These are phyloP conservation scores for Margaritifera margaritifera DNA, from an alignment of 2,888 invertebrate genomes.

Conservation along the genomic window DNA sequence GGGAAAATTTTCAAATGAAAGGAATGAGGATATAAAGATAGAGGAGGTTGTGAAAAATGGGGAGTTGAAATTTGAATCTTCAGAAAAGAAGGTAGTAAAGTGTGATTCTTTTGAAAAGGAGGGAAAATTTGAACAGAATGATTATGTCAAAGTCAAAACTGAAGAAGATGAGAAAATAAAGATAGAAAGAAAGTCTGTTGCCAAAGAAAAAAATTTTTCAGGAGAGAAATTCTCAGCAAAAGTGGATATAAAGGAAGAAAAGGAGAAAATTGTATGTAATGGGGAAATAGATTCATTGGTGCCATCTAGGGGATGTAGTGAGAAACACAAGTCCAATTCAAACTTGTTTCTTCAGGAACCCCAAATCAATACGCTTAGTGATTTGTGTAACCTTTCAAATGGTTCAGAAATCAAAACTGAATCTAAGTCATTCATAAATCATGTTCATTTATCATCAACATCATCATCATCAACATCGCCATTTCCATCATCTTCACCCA, in stretches of 20 bases:
- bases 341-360: conserved; percentile 48
- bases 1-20: conserved; percentile 5
- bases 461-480: conserved; percentile 19
- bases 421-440: conserved; percentile 9
- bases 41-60: conserved; percentile 12
- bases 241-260: conserved; percentile 1
- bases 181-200: neutral
- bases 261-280: conserved; percentile 5
- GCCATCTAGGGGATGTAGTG: conserved; percentile 17
- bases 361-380: conserved; percentile 45
- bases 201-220: neutral
- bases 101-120: neutral
- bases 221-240: neutral
- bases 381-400: conserved; percentile 39
- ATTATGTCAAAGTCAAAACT: conserved; percentile 5
- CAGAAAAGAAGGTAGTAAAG: neutral
- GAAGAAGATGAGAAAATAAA: conserved; percentile 5
- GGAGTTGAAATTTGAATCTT: conserved; percentile 14
- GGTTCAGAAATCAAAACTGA: conserved; percentile 24
- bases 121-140: conserved; percentile 3
- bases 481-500: conserved; percentile 21
- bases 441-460: conserved; percentile 13
- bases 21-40: conserved; percentile 12
- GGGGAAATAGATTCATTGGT: conserved; percentile 14
- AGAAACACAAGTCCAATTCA: conserved; percentile 21